These are phyloP conservation scores for Philhelius pedissequus DNA, from an alignment of 2,888 invertebrate species.

Conservation along the genomic window DNA sequence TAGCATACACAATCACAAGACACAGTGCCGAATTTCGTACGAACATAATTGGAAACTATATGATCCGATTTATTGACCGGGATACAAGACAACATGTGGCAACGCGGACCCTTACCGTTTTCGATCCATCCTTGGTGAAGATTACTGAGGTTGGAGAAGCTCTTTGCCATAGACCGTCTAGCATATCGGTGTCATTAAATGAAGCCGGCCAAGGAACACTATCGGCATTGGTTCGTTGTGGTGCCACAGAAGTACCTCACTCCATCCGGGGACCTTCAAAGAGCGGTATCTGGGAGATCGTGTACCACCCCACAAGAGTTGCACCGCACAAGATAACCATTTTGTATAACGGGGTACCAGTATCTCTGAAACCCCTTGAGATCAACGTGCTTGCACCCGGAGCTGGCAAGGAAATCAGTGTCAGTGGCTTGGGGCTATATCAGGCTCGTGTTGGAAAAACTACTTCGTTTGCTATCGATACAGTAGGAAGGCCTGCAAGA, in stretches of 20 bases:
- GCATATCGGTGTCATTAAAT: slow-evolving; percentile 87
- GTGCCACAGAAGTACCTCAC: slow-evolving; percentile 89
- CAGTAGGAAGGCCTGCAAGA: slow-evolving; percentile 89
- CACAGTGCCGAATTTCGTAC: slow-evolving; percentile 88
- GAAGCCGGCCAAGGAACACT: slow-evolving; percentile 92
- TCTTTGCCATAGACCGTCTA: slow-evolving; percentile 89
- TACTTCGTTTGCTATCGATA: slow-evolving; percentile 93
- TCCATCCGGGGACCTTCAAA: slow-evolving; percentile 86
- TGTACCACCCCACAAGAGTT: slow-evolving; percentile 92
- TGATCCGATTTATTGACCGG: slow-evolving; percentile 84
- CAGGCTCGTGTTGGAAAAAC: slow-evolving; percentile 90
- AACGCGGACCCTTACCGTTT: slow-evolving; percentile 86
- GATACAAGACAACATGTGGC: slow-evolving; percentile 82
- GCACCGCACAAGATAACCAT: slow-evolving; percentile 93
- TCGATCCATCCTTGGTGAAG: slow-evolving; percentile 87
- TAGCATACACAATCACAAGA: slow-evolving; percentile 82
- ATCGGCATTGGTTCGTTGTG: slow-evolving; percentile 89
- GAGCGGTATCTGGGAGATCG: slow-evolving; percentile 88
- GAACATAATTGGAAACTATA: slow-evolving; percentile 86
- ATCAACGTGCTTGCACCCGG: slow-evolving; percentile 83
- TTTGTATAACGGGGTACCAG: slow-evolving; percentile 91
- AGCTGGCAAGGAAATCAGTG: slow-evolving; percentile 85
- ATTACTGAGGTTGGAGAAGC: slow-evolving; percentile 88
- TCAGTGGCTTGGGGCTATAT: slow-evolving; percentile 90
- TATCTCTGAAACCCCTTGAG: slow-evolving; percentile 80